A percentile compares a stretch with the other conserved stretches of the same genome.
These are phyloP conservation scores for Bovichtus variegatus DNA, from an alignment of 2,797 vertebrate genomes.

Conservation along the genomic window DNA sequence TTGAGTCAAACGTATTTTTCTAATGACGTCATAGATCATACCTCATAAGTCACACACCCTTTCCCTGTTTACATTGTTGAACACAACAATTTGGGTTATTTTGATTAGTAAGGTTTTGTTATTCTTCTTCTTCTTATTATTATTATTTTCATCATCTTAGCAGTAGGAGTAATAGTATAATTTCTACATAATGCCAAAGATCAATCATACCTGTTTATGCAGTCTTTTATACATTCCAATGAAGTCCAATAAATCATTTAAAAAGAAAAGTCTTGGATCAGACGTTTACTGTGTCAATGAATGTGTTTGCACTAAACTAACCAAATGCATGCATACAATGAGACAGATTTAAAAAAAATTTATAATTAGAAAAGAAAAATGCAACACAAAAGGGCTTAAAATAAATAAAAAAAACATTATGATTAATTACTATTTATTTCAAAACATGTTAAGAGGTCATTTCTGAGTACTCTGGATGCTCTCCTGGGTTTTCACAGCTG, in stretches of 20 bases:
- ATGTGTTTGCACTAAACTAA: not conserved
- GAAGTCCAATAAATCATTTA: not conserved
- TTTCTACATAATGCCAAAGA: no score
- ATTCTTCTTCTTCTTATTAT: not conserved
- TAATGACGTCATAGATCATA: no score
- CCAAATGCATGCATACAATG: not conserved
- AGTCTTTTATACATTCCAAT: not conserved
- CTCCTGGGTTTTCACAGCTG: not conserved
- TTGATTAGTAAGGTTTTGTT: not conserved
- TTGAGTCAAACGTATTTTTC: no score
- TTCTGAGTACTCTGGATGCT: not conserved
- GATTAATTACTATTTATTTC: not conserved
- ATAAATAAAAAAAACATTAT: not conserved
- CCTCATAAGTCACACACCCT: no score
- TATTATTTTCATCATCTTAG: not conserved
- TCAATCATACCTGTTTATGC: not conserved
- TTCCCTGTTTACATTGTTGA: no score
- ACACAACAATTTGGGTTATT: not conserved
- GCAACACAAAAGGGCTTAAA: not conserved
- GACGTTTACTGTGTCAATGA: not conserved
- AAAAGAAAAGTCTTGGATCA: not conserved
- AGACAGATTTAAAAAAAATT: not conserved
- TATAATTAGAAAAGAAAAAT: not conserved
- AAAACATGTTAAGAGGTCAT: not conserved
- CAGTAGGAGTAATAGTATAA: not conserved